phyloP scores from a whole-genome alignment of 2,113 vertebrate genomes.

The Otus sunia region DNA sequence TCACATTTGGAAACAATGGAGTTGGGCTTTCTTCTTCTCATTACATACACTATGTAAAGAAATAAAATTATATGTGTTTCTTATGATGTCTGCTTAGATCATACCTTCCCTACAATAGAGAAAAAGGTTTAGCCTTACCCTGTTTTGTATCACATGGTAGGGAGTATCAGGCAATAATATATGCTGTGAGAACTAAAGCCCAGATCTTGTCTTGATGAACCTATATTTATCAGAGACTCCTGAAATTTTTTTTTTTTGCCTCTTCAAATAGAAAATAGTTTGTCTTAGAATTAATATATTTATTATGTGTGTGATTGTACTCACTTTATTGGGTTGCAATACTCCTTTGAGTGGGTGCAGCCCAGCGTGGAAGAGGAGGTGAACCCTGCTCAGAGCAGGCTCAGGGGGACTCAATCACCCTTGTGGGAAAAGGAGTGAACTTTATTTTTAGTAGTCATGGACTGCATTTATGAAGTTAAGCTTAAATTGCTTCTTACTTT shows the following conservation, averaged over 20 bases:
- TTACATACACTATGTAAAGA: background rate
- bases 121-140: background rate
- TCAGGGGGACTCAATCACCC: fast-evolving
- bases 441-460: background rate
- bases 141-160: background rate
- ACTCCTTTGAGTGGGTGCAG: background rate
- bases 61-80: background rate
- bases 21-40: background rate
- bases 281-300: background rate
- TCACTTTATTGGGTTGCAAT: background rate
- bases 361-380: background rate
- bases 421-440: background rate
- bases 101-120: background rate
- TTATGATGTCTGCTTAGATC: background rate
- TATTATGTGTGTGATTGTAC: background rate
- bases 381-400: fast-evolving
- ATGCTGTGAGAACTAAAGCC: background rate
- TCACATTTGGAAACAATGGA: background rate
- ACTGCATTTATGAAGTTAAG: background rate
- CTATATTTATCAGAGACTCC: background rate
- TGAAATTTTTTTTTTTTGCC: background rate
- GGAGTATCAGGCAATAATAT: background rate
- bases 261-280: background rate
- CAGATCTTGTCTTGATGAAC: background rate
- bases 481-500: background rate